Base-by-base conservation (phyloP, 1,140 invertebrate species). In the Drosophila jambulina region DNA sequence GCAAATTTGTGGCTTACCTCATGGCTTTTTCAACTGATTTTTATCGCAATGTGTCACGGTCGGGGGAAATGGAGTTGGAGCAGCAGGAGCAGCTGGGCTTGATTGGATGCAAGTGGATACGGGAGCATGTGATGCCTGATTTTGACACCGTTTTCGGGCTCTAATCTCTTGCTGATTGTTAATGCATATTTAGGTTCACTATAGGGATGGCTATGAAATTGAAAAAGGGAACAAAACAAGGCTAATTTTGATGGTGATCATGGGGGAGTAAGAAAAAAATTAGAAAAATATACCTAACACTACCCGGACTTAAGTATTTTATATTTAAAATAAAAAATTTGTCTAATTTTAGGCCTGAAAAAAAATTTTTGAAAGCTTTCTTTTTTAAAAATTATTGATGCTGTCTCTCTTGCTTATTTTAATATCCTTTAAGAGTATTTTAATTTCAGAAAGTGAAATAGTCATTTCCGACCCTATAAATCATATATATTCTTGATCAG, bases 11-110 rank as follows among this genome's bases (percentile, higher is more conserved):
- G 76, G 76, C 75, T 78, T 58, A 78, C 76, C 76, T 78, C 76
- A 79, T 88, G 83, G 85, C 83, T 84, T 87, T 87, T 84, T 78
- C 82, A 75, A 80, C 80, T 57, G 84, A 84, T 88, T 87, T 87
- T 87, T 88, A 88, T 88, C 57, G 84, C 72, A 60, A 70, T 72
- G 54, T 62, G 56, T 34, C 59, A 75, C 58, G 42, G 72, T n/a
- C 43, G 49, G 62, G 49, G 42, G 27, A 21, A 43, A 59, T 40
- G 42, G 29, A 32, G n/a, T 12, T 38, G 23, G 32, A 27, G 27
- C 36, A 29, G 56, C 29, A 38, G 25, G 34, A 17, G 19, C 19
- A 36, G 19, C 8, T 21, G 49, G n/a, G 17, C 8, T 13, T 51
- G 25, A 29, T 36, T 21, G 53, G 53, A 38, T 29, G 34, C 46